phyloP scores from a whole-genome alignment of 2,888 invertebrate genomes.

The Drosophila pseudotalamancana region DNA sequence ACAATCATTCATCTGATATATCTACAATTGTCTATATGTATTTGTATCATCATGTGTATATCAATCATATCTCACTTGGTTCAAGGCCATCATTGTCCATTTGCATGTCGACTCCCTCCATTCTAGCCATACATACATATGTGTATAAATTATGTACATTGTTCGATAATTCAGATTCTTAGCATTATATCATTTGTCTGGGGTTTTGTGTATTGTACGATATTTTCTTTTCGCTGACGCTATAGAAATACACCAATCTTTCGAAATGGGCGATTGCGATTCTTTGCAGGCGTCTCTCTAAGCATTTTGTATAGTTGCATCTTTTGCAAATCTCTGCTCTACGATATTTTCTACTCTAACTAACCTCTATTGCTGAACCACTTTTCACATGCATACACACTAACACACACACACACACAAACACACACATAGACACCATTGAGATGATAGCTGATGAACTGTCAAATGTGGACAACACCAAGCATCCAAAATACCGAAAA shows the following conservation, averaged over 20 bases:
- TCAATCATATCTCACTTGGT: conserved; percentile 5
- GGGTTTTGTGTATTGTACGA: conserved; percentile 19
- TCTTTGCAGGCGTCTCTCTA: conserved; percentile 53
- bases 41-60: background rate
- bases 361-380: conserved; percentile 45
- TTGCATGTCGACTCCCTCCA: conserved; percentile 32
- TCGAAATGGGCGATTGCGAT: conserved; percentile 51
- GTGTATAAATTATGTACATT: conserved; percentile 39
- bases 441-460: conserved; percentile 14
- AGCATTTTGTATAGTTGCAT: conserved; percentile 52
- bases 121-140: background rate
- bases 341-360: conserved; percentile 27
- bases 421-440: conserved; percentile 18
- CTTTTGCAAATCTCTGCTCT: conserved; percentile 24
- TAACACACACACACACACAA: conserved; percentile 6
- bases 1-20: background rate
- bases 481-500: conserved; percentile 56
- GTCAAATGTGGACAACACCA: conserved; percentile 49
- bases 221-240: conserved; percentile 20
- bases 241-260: conserved; percentile 82
- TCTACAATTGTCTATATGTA: background rate
- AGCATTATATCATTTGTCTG: conserved; percentile 19
- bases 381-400: conserved; percentile 20
- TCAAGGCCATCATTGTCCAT: conserved; percentile 25
- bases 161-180: conserved; percentile 33